Conservation (phyloP, 2,113 vertebrate species). For the Nycticebus coucang region DNA sequence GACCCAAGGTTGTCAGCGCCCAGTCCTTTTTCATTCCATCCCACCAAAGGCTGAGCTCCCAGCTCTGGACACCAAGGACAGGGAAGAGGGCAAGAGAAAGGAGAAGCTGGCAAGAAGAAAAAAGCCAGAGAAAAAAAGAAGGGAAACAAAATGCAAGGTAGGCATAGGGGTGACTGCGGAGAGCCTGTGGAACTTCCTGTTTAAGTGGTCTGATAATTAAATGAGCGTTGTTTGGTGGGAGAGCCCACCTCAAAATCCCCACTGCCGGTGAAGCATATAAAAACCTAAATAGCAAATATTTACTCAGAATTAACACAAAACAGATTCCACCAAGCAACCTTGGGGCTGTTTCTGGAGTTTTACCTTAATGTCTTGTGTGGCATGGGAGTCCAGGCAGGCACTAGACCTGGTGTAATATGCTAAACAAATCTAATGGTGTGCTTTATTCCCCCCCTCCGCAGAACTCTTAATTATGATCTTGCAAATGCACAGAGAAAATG, state of each 20-base stretch:
- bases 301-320: neutral
- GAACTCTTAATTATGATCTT: slow-evolving; percentile 71
- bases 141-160: neutral
- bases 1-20: neutral
- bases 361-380: slow-evolving; percentile 37
- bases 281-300: slow-evolving; percentile 65
- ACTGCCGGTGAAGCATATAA: neutral
- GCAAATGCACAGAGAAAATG: slow-evolving; percentile 63
- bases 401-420: slow-evolving; percentile 25
- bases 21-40: neutral
- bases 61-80: neutral
- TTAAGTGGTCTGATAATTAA: slow-evolving; percentile 11
- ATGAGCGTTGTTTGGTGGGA: neutral
- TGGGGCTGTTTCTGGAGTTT: slow-evolving; percentile 27
- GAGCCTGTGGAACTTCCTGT: neutral
- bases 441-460: slow-evolving; percentile 67
- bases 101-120: neutral
- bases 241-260: slow-evolving; percentile 63
- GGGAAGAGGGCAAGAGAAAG: neutral
- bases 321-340: slow-evolving; percentile 5
- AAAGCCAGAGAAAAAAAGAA: fast-evolving
- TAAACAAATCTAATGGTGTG: slow-evolving; percentile 62
- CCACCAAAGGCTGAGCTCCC: neutral
- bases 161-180: neutral
- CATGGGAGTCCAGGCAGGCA: slow-evolving; percentile 56